These are phyloP conservation scores for Acronicta aceris DNA, from an alignment of 2,888 invertebrate genomes.

Conservation along the genomic window DNA sequence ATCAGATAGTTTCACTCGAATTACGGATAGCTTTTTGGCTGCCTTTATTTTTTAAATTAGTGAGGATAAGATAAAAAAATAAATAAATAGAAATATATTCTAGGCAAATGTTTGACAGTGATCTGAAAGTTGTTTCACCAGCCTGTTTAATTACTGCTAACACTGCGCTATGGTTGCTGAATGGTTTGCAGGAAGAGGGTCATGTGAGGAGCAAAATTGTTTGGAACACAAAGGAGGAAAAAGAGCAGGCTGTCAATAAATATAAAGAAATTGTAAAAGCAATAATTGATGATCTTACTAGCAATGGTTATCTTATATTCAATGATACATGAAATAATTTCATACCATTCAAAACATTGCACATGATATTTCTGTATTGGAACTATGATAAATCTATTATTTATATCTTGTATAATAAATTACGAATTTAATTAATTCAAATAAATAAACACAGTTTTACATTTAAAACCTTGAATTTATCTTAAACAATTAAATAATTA, in stretches of 20 bases:
- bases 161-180: slow-evolving; percentile 79
- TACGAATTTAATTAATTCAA: too few relatives aligned
- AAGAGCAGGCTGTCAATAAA: slow-evolving; percentile 61
- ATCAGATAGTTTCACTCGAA: too few relatives aligned
- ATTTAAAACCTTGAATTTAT: too few relatives aligned
- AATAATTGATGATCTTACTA: slow-evolving; percentile 76
- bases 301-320: slow-evolving; percentile 64
- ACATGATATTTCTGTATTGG: not conserved
- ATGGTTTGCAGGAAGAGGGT: slow-evolving; percentile 81
- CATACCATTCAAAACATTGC: not conserved
- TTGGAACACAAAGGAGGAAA: slow-evolving; percentile 67
- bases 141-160: slow-evolving; percentile 80
- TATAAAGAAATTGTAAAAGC: slow-evolving; percentile 71
- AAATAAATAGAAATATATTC: slow-evolving; percentile 69
- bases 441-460: too few relatives aligned
- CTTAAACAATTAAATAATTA: too few relatives aligned
- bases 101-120: slow-evolving; percentile 68
- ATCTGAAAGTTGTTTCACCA: slow-evolving; percentile 74
- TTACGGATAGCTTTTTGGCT: too few relatives aligned
- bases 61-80: not conserved
- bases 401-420: too few relatives aligned
- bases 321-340: slow-evolving; percentile 5
- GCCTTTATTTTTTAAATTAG: not conserved
- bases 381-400: not conserved
- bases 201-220: slow-evolving; percentile 78